Evolutionary conservation across 2,888 invertebrate genomes (phyloP), one percentile per base, ranked within the genome.

Genomic region (Drosophila macrospina): DNA sequence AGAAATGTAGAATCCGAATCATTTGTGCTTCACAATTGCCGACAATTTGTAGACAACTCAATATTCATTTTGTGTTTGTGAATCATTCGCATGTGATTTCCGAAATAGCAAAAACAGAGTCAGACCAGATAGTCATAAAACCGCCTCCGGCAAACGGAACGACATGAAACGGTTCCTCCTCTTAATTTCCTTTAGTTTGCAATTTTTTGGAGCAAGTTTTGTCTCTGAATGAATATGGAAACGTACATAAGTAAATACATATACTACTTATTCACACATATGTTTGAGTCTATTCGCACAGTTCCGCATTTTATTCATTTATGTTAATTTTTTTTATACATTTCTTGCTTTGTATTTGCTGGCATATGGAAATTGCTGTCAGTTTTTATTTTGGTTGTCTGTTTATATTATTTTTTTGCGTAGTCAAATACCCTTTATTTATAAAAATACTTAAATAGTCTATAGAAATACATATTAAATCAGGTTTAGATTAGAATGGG

Each of bases 21-120:
- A 51, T 15, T 39, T 47, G 55, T 37, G 56, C 57, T 69, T 67
- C 69, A 67, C 71, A 78, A 69, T 62, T 60, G 69, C 71, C 63
- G 69, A 52, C 76, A 74, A 74, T 70, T 72, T 70, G 74, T 62
- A 50, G 39, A 54, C 34, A 69, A 45, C 37, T n/a, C 32, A 39
- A 56, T 51, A 70, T 59, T 50, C 30, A 50, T 20, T 54, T 42
- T 67, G 37, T 47, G 24, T 59, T 52, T 69, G 54, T 78, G 86
- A 86, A 71, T 86, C 80, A 86, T 70, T 70, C 68, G 62, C 59
- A 60, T 64, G 69, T 78, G 80, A 82, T 78, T 86, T 80, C 65
- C 69, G 36, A 83, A 83, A 83, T 78, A 69, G 62, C 74, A 74
- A 76, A 74, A 70, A 75, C 62, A 75, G 13, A 47, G 61, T 30